Conservation (phyloP, 2,113 vertebrate genomes). For the Micronycteris hirsuta region DNA sequence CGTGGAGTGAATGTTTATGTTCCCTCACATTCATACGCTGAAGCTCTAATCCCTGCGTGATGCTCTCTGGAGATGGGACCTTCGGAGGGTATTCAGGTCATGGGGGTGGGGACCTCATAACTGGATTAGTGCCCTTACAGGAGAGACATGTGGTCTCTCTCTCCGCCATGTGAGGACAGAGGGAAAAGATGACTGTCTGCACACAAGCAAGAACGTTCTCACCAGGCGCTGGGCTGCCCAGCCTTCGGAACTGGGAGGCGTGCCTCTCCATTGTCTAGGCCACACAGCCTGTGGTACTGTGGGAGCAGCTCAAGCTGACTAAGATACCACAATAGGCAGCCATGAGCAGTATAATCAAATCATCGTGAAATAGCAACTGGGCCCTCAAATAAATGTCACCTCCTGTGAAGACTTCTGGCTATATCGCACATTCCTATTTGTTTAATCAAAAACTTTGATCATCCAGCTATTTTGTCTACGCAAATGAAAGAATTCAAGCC, state of each 20-base stretch:
- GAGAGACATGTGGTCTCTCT: not conserved
- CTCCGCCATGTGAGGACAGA: not conserved
- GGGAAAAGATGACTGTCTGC: not conserved
- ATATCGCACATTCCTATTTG: not conserved
- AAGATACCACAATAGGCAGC: not conserved
- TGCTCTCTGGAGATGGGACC: not conserved
- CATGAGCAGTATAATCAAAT: not conserved
- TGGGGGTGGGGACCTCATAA: not conserved
- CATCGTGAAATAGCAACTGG: constrained; percentile 4
- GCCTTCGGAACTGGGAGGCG: not conserved
- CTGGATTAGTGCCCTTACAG: not conserved
- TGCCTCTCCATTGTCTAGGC: not conserved
- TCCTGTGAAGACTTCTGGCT: constrained; percentile 23
- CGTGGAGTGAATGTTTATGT: not conserved
- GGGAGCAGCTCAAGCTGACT: not conserved
- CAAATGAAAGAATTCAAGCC: constrained; percentile 15
- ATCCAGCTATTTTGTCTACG: constrained; percentile 10
- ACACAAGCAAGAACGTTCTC: not conserved
- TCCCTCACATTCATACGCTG: too few species aligned
- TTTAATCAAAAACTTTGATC: not conserved
- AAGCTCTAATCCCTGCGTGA: not conserved
- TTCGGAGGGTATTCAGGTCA: not conserved
- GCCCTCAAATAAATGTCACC: constrained; percentile 39
- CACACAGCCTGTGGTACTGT: not conserved
- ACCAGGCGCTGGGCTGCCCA: not conserved